Base-by-base conservation (phyloP, 2,888 invertebrate genomes). In the Fissipunctia ypsillon region DNA sequence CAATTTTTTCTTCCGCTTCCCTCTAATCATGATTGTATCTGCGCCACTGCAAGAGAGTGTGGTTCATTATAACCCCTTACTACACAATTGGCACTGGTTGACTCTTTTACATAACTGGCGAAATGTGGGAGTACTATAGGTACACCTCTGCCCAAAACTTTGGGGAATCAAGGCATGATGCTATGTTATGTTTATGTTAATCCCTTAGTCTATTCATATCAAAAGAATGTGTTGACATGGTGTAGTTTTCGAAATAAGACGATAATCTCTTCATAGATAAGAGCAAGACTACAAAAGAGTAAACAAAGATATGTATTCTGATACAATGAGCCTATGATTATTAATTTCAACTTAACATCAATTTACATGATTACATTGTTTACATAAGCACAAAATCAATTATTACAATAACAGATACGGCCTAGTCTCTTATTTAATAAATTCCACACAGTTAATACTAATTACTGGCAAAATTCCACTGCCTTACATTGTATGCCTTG, bases 401-500 rank as follows among this genome's bases (percentile, higher is more conserved):
- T 41, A 81, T 75, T 84, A 72, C 59, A 70, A 75, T 84, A 68
- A 81, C 69, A 81, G 64, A 69, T 80, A 73, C 38, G 22, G 60
- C 52, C 63, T 69, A 66, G 54, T 28, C 59, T 50, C 75, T 68
- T 22, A 48, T 68, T 75, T 67, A 80, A 80, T 72, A 80, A 68
- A 83, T 83, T 79, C 67, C 45, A 28, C 7, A 16, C 22, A 63
- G 45, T 67, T 57, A n/a, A 48, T 65, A 69, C 22, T 68, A 81
- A 76, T 75, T 75, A 56, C 80, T 60, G 60, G 67, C 68, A 73
- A 84, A 68, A 84, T 84, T 83, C 80, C 80, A 72, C 43, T 41
- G 50, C 52, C 45, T 38, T 45, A 69, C n/a, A 80, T 65, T 22
- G 64, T 54, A 43, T 68, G 9, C 81, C 81, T 81, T 84, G 81